Evolutionary conservation across 2,113 vertebrate species (phyloP), one percentile per base, ranked within the genome.

Genomic region (Dryoscopus gambensis): DNA sequence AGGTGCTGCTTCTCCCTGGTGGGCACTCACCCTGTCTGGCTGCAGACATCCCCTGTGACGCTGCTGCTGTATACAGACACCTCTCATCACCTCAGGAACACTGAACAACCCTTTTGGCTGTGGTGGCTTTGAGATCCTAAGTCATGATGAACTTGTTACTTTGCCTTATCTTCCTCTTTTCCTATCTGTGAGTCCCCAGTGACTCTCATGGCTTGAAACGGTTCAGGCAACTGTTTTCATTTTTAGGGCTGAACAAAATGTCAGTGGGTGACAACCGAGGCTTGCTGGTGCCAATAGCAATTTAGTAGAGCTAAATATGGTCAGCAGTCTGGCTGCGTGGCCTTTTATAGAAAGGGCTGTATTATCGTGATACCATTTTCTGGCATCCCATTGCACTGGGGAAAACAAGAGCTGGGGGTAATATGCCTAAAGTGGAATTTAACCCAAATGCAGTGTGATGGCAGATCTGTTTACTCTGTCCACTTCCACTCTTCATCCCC

Each of bases 301-400:
- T 84, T 92, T 81, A 89, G 68, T 35, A 67, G 76, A 81, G 86
- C 96, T 96, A 97, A 96, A 97, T 97, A 97, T 95, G 96, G 96
- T 81, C 47, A 87, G 80, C 60, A 87, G 69, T 63, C 93, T 86
- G 94, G 68, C 95, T 97, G 68, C 0, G 0, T 71, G 89, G 86
- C 96, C 96, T 96, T 97, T 97, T 97, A 89, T 95, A 95, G 96
- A 78, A 93, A 91, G 94, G 68, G 73, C 73, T 95, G 89, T 52
- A 75, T 59, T 95, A 81, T 92, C 17, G 1, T 50, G 83, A 88
- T 92, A 93, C 86, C 76, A 62, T 88, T 93, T 95, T 84, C 89
- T 95, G 77, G 84, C 73, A 91, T 68, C 64, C 27, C 77, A 40
- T 53, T 90, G 82, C 76, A 63, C 86, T 44, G 44, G 60, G 80